Evolutionary conservation across 1,140 invertebrate genomes (phyloP).

Genomic region (Pachypeltis micranthus): DNA sequence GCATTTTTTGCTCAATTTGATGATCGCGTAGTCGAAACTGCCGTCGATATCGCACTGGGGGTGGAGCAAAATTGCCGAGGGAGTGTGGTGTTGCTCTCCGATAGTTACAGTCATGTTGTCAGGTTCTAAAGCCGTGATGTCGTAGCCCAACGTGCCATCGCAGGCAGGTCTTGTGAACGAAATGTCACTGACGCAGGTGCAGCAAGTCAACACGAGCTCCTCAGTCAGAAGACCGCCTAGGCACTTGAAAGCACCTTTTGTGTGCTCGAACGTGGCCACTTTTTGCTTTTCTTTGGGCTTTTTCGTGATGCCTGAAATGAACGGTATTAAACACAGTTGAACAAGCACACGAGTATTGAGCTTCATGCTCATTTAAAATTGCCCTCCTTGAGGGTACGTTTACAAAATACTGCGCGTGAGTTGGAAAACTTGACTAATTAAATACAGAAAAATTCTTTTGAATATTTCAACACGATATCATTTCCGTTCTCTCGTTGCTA

Average conservation of each 20-base stretch:
- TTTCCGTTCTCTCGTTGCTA: too few relatives aligned
- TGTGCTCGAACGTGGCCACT: too few relatives aligned
- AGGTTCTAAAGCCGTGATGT: background rate
- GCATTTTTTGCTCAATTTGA: background rate
- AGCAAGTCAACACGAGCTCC: background rate
- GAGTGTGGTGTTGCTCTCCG: background rate
- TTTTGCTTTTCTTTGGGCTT: too few relatives aligned
- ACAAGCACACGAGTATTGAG: too few relatives aligned
- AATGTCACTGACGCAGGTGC: background rate
- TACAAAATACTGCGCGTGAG: too few relatives aligned
- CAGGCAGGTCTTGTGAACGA: background rate
- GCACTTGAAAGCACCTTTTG: background rate
- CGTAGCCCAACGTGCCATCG: background rate
- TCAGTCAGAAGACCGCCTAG: background rate
- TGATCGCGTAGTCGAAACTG: background rate
- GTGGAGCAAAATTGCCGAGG: background rate
- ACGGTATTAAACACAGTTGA: too few relatives aligned
- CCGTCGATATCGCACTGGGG: conserved; percentile 1
- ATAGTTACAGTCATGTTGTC: background rate
- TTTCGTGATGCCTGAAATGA: too few relatives aligned
- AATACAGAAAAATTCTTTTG: too few relatives aligned
- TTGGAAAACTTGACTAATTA: too few relatives aligned
- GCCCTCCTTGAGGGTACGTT: too few relatives aligned
- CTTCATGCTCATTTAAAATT: too few relatives aligned
- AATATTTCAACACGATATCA: too few relatives aligned